Conservation (phyloP, 2,797 vertebrate genomes). For the Leptodactylus fallax region DNA sequence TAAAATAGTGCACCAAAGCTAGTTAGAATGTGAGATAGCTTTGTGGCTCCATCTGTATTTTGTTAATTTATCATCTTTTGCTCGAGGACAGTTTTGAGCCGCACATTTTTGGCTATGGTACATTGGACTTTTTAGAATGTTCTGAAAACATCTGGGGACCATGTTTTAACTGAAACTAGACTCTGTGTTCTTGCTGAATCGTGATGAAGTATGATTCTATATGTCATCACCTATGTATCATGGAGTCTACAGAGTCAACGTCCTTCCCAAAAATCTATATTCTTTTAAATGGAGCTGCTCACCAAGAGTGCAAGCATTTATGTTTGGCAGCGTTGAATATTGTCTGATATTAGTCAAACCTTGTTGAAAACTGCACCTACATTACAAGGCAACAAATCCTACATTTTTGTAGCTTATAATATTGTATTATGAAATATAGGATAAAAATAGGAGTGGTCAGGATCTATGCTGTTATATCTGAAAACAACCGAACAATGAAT, state of each 20-base stretch:
- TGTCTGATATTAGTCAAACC: too few relatives aligned
- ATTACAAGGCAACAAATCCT: too few relatives aligned
- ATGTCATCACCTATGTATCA: slow-evolving; percentile 12
- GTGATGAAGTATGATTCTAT: not conserved
- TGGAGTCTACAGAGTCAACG: not conserved
- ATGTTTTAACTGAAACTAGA: not conserved
- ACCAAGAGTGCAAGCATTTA: not conserved
- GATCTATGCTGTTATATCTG: too few relatives aligned
- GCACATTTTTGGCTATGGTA: slow-evolving; percentile 21
- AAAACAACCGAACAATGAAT: too few relatives aligned
- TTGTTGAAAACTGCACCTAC: too few relatives aligned
- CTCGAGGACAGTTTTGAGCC: slow-evolving; percentile 24
- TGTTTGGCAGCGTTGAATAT: not conserved
- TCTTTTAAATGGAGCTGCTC: not conserved
- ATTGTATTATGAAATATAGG: too few relatives aligned
- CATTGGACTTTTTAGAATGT: slow-evolving; percentile 25
- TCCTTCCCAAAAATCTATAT: not conserved
- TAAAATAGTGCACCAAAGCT: not conserved
- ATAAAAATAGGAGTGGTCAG: too few relatives aligned
- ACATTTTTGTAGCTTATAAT: too few relatives aligned
- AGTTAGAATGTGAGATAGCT: not conserved
- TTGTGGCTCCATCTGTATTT: slow-evolving; percentile 25
- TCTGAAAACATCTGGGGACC: slow-evolving; percentile 29
- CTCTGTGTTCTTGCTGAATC: slow-evolving; percentile 5
- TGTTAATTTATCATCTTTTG: slow-evolving; percentile 28